Conservation (phyloP, 2,888 invertebrate genomes). For the Chorisops tibialis region DNA sequence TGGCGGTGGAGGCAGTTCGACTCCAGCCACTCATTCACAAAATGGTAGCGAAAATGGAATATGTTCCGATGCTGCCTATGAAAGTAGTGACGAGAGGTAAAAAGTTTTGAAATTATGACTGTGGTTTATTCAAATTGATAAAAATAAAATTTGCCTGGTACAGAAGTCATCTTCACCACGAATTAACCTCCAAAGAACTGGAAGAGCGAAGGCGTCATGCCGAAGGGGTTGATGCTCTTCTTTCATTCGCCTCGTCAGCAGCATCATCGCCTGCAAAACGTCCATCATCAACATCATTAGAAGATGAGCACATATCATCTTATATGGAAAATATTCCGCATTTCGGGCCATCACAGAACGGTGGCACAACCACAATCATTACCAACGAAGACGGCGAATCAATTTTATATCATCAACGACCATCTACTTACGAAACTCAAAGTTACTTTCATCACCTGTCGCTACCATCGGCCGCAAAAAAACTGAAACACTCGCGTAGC, state of each 20-base stretch:
- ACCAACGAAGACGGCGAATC: conserved; percentile 22
- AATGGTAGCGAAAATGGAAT: conserved; percentile 46
- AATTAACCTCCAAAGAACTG: conserved; percentile 54
- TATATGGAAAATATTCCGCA: conserved; percentile 41
- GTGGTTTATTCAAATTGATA: too few relatives aligned
- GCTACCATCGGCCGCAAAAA: conserved; percentile 40
- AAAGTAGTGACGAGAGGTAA: conserved; percentile 57
- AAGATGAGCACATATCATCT: conserved; percentile 44
- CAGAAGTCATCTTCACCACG: conserved; percentile 37
- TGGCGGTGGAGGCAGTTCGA: conserved; percentile 30
- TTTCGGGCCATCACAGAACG: conserved; percentile 11
- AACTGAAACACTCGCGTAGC: conserved; percentile 45
- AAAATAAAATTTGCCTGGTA: neutral
- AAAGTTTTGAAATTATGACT: conserved; percentile 27
- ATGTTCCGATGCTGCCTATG: conserved; percentile 59
- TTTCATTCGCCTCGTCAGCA: conserved; percentile 65
- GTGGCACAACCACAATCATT: conserved; percentile 21
- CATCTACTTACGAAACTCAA: conserved; percentile 8
- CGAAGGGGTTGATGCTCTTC: conserved; percentile 74
- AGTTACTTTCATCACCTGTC: conserved; percentile 27
- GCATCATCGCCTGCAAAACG: conserved; percentile 48
- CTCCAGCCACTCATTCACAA: conserved; percentile 29
- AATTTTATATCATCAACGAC: conserved; percentile 37
- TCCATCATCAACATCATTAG: conserved; percentile 43
- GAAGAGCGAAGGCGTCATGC: conserved; percentile 70